A percentile compares a stretch with the other conserved stretches of the same genome.
Conservation (phyloP, 2,888 invertebrate species). For the Hedya salicella region DNA sequence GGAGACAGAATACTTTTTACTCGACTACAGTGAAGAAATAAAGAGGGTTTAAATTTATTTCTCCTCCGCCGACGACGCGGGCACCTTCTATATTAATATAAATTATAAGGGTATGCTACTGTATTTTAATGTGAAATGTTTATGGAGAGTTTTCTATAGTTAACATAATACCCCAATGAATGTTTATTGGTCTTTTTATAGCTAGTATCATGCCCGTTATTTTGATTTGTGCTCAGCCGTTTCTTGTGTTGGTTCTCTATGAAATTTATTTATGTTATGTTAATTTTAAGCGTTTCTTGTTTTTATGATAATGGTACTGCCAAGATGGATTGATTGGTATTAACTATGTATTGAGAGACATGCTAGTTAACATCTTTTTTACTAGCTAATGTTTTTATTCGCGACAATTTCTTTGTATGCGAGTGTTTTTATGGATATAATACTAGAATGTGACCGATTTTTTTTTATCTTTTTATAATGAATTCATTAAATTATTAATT, state of each 20-base stretch:
- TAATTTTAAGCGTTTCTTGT: neutral
- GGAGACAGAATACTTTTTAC: too few relatives aligned
- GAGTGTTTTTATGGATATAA: too few relatives aligned
- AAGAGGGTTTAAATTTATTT: too few relatives aligned
- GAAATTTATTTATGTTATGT: conserved; percentile 6
- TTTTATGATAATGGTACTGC: neutral
- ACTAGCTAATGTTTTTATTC: too few relatives aligned
- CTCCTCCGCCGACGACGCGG: too few relatives aligned
- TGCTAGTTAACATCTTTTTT: too few relatives aligned
- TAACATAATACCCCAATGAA: conserved; percentile 5
- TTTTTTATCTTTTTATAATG: too few relatives aligned
- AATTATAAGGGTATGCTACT: neutral
- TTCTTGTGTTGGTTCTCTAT: neutral
- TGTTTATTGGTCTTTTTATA: conserved; percentile 15
- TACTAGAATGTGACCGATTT: too few relatives aligned
- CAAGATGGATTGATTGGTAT: neutral
- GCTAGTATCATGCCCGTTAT: conserved; percentile 7
- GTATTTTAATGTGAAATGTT: conserved; percentile 4
- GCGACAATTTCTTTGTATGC: too few relatives aligned
- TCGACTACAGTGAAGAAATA: too few relatives aligned
- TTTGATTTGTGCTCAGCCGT: neutral
- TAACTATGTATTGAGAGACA: neutral
- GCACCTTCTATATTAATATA: too few relatives aligned
- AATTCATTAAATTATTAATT: too few relatives aligned
- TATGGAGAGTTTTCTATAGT: conserved; percentile 1